phyloP scores from a whole-genome alignment of 2,888 invertebrate species.

The Lycaena phlaeas region DNA sequence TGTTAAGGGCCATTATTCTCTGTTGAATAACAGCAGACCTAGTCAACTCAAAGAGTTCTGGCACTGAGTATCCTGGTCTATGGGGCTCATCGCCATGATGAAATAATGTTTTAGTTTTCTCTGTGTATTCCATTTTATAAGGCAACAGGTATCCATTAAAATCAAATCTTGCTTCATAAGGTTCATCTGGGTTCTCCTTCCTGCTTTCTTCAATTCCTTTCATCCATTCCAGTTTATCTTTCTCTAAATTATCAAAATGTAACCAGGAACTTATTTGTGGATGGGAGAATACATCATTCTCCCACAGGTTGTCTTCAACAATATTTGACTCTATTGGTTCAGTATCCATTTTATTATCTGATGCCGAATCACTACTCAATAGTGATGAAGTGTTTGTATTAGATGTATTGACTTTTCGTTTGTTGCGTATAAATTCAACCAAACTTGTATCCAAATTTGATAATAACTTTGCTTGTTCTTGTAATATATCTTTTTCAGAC shows the following conservation, averaged over 20 bases:
- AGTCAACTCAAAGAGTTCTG: conserved; percentile 87
- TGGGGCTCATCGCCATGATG: conserved; percentile 95
- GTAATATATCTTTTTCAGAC: conserved; percentile 81
- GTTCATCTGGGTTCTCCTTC: conserved; percentile 67
- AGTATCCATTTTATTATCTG: conserved; percentile 8
- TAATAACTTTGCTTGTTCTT: conserved; percentile 80
- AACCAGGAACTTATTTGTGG: conserved; percentile 82
- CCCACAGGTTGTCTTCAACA: conserved; percentile 43
- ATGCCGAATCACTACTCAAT: no score
- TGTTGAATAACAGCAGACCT: conserved; percentile 87
- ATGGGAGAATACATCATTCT: conserved; percentile 73
- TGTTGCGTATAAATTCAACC: conserved; percentile 75
- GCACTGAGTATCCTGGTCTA: conserved; percentile 91
- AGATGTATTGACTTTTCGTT: conserved; percentile 31
- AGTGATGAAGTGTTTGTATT: no score
- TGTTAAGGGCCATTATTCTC: conserved; percentile 83
- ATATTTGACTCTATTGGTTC: conserved; percentile 9
- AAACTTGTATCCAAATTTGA: conserved; percentile 76
- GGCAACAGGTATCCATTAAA: conserved; percentile 86
- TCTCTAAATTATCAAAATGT: conserved; percentile 89
- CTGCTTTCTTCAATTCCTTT: conserved; percentile 75
- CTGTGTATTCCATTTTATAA: conserved; percentile 74
- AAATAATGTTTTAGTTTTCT: conserved; percentile 78
- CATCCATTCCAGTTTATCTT: conserved; percentile 92
- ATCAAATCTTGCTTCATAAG: conserved; percentile 87